Evolutionary conservation across 2,113 vertebrate species (phyloP), one percentile per base, ranked within the genome.

Genomic region (Elephas maximus): DNA sequence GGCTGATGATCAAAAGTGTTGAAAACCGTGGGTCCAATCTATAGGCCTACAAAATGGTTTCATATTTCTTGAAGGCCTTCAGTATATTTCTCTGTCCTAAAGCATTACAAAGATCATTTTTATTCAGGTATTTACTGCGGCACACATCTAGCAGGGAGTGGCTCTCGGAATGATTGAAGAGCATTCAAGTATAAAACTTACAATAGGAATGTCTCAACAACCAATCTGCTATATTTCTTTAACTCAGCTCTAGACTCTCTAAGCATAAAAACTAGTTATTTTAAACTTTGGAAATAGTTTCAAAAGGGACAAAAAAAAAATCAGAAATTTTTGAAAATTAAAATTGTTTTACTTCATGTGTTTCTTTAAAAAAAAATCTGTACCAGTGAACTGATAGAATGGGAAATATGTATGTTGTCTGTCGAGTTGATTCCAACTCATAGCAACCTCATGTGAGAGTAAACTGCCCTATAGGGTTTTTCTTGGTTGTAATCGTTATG

Each of bases 51-150:
- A 30, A 83, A 91, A 77, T 6, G 0, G 26, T 95, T 51, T 28
- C 86, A 69, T 97, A 37, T 98, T 98, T 97, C 79, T 97, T 98
- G 96, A 87, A 44, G 73, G 62, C 78, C 65, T 62, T 88, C 8
- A 95, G 62, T 92, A 33, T 88, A 84, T 96, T 97, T 91, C 26
- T 96, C 88, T 95, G n/a, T 93, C 77, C 85, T 91, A 71, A 65
- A 45, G 33, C 45, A 71, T 77, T 82, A 93, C 60, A 74, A 28
- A 93, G 82, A 71, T 86, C 4, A 96, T 96, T 98, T 98, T 93
- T 81, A 88, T 98, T 92, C 95, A 76, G 82, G 60, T 96, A 53
- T 97, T 91, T 97, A 63, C 65, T 37, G 18, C 28, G 28, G 26
- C 60, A 96, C 48, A 80, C 86, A 96, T 96, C 69, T 21, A 90